Percentiles rank a stretch among this genome's conserved stretches.
These are phyloP conservation scores for Caenorhabditis sulstoni DNA, from an alignment of 2,888 invertebrate species.

Conservation along the genomic window DNA sequence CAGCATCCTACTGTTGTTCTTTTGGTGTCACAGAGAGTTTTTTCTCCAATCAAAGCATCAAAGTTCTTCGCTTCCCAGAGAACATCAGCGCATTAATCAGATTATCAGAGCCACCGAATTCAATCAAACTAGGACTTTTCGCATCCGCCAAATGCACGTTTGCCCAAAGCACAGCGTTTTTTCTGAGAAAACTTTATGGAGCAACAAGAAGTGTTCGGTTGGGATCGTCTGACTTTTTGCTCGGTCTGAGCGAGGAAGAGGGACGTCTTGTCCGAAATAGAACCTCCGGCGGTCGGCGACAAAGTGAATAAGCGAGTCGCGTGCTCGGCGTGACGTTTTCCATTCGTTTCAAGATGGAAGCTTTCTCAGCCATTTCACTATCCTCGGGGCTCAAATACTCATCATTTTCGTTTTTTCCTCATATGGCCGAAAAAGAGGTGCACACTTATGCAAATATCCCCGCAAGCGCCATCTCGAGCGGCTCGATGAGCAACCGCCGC, in stretches of 20 bases:
- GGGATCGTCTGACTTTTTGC: not conserved
- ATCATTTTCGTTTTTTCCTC: conserved; percentile 36
- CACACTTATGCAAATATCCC: conserved; percentile 50
- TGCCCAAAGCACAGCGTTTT: too few species aligned
- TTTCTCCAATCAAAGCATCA: too few species aligned
- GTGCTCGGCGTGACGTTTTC: conserved; percentile 24
- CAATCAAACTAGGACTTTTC: too few species aligned
- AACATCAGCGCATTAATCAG: too few species aligned
- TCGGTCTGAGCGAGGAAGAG: not conserved
- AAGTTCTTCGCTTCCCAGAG: too few species aligned
- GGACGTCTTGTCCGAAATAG: conserved; percentile 7
- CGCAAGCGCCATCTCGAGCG: conserved; percentile 30
- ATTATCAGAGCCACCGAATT: too few species aligned
- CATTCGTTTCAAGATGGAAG: conserved; percentile 28
- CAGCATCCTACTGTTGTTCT: not conserved
- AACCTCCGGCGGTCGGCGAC: not conserved
- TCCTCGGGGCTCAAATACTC: conserved; percentile 19
- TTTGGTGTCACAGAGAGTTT: not conserved
- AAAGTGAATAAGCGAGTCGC: conserved; percentile 23
- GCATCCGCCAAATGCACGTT: too few species aligned
- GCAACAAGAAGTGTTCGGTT: not conserved
- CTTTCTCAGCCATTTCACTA: conserved; percentile 40
- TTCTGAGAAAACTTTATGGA: too few species aligned
- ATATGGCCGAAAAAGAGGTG: conserved; percentile 7
- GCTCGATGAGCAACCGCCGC: conserved; percentile 42